Conservation (phyloP, 2,888 invertebrate genomes). For the Eupithecia exiguata region DNA sequence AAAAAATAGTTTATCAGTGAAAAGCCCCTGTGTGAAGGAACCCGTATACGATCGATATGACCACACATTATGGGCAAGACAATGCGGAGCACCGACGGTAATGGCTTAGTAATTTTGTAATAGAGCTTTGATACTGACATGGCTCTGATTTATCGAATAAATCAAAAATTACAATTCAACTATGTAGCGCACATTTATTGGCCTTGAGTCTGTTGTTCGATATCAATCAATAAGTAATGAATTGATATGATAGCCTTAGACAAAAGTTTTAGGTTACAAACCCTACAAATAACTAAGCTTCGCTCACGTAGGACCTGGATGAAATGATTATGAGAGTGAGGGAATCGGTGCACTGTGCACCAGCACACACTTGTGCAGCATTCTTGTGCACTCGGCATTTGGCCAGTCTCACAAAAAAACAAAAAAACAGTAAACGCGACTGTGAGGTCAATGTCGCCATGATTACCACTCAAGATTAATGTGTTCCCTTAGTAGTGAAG, state of each 20-base stretch:
- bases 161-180: not conserved
- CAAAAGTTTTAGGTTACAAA: not conserved
- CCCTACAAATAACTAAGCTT: not conserved
- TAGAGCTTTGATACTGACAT: constrained; percentile 19
- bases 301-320: not conserved
- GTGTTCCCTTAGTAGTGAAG: no score
- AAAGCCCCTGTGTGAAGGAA: not conserved
- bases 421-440: no score
- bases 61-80: constrained; percentile 33
- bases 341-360: no score
- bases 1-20: not conserved
- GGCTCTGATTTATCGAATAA: constrained; percentile 8
- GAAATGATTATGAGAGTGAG: not conserved
- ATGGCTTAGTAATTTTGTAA: constrained; percentile 28
- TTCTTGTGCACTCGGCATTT: no score
- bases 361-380: no score
- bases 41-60: constrained; percentile 33
- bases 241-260: not conserved
- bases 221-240: not conserved
- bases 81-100: constrained; percentile 26
- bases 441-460: no score
- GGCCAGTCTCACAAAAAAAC: no score
- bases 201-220: not conserved
- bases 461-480: no score
- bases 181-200: not conserved